These are phyloP conservation scores for Sparus aurata DNA, from an alignment of 2,797 vertebrate genomes.

Conservation along the genomic window DNA sequence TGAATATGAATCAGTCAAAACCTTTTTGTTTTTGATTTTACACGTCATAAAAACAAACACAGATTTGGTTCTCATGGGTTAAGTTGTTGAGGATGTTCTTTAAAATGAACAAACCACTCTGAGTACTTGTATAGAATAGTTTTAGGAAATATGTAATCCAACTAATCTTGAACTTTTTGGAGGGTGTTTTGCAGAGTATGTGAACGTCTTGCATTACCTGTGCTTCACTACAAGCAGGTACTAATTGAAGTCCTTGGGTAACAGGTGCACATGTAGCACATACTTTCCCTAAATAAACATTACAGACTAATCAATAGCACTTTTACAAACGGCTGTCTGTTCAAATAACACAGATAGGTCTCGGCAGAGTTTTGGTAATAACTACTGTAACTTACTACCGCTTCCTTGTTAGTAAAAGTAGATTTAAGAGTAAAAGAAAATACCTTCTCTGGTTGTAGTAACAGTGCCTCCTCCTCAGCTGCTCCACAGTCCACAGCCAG, in stretches of 20 bases:
- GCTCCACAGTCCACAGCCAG: constrained; percentile 36
- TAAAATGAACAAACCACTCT: not conserved
- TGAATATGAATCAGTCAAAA: constrained; percentile 5
- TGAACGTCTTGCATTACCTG: not conserved
- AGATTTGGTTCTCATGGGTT: not conserved
- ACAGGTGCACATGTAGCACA: constrained; percentile 62
- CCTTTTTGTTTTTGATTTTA: not conserved
- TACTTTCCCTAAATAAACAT: not conserved
- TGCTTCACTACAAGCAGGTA: not conserved
- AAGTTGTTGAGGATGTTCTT: not conserved
- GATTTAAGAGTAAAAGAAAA: not conserved
- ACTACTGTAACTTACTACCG: not conserved
- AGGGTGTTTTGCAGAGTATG: not conserved
- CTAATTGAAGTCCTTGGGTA: constrained; percentile 34
- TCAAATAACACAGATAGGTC: not conserved
- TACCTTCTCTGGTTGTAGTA: constrained; percentile 66
- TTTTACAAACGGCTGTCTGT: constrained; percentile 18
- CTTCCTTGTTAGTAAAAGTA: constrained; percentile 6
- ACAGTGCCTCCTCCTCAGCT: constrained; percentile 4
- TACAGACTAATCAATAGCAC: not conserved
- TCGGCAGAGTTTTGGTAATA: not conserved
- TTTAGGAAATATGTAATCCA: not conserved
- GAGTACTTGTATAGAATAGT: not conserved
- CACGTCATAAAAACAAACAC: not conserved
- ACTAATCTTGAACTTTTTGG: not conserved